Conservation (phyloP, 2,113 vertebrate genomes). For the Sapajus apella region DNA sequence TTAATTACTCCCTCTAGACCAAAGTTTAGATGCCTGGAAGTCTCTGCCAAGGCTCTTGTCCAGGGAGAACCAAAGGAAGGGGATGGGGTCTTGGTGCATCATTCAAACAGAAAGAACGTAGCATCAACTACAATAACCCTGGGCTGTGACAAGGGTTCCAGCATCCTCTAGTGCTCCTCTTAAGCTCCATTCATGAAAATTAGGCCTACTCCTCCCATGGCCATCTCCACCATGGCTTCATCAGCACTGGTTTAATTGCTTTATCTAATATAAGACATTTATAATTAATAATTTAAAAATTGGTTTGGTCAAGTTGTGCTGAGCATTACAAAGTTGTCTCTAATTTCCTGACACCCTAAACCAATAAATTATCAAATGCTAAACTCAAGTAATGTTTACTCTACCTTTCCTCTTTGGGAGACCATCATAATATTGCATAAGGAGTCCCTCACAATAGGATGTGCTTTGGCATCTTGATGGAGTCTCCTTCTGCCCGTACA, state of each 20-base stretch:
- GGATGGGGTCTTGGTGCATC: neutral
- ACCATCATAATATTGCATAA: neutral
- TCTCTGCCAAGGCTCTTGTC: conserved; percentile 53
- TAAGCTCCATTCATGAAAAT: neutral
- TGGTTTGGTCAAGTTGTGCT: neutral
- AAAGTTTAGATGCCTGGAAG: conserved; percentile 1
- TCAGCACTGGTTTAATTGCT: neutral
- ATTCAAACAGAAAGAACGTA: neutral
- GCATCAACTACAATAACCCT: neutral
- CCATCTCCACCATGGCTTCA: neutral
- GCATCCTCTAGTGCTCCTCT: neutral
- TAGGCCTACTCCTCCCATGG: neutral
- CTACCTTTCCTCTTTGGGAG: neutral
- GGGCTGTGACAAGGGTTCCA: neutral
- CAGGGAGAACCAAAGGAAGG: neutral
- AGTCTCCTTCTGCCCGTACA: neutral
- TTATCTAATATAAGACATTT: neutral
- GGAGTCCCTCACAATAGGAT: neutral
- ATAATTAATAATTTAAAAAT: neutral
- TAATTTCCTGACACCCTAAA: conserved; percentile 1
- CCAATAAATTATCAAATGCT: neutral
- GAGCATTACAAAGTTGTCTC: neutral
- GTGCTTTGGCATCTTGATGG: neutral
- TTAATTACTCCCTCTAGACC: conserved; percentile 59
- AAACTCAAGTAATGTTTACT: neutral